Evolutionary conservation across 2,797 vertebrate species (phyloP).

Genomic region (Sylvilagus floridanus): DNA sequence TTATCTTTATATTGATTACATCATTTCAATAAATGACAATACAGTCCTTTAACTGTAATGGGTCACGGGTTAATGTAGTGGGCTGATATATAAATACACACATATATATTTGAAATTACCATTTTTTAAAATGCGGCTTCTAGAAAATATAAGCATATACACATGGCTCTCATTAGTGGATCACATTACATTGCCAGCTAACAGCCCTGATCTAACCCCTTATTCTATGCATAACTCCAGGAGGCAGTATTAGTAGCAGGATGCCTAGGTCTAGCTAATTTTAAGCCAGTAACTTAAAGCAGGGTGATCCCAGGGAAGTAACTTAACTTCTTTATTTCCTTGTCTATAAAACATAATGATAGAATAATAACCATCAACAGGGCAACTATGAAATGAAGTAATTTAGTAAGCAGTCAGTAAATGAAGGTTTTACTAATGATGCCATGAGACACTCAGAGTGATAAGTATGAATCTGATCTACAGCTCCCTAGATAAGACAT

Average conservation of each 20-base stretch:
- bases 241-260: background rate
- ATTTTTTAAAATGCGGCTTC: background rate
- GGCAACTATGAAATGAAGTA: background rate
- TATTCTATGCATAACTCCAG: background rate
- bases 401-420: constrained; percentile 41
- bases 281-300: constrained; percentile 44
- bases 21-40: background rate
- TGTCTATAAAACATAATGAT: constrained; percentile 28
- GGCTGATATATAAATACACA: background rate
- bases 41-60: background rate
- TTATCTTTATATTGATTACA: constrained; percentile 1
- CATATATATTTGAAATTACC: too few species aligned
- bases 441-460: background rate
- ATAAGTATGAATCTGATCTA: constrained; percentile 1
- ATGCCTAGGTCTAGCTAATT: background rate
- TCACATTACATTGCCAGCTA: constrained; percentile 51
- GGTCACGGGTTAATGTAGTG: background rate
- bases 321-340: constrained; percentile 44
- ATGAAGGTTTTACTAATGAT: background rate
- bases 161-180: constrained; percentile 27
- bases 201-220: background rate
- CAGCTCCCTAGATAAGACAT: background rate
- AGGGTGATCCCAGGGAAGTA: constrained; percentile 22
- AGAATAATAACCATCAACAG: constrained; percentile 46
- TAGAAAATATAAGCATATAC: constrained; percentile 12